These are phyloP conservation scores for Meiosimyza decipiens DNA, from an alignment of 2,888 invertebrate genomes.

Conservation along the genomic window DNA sequence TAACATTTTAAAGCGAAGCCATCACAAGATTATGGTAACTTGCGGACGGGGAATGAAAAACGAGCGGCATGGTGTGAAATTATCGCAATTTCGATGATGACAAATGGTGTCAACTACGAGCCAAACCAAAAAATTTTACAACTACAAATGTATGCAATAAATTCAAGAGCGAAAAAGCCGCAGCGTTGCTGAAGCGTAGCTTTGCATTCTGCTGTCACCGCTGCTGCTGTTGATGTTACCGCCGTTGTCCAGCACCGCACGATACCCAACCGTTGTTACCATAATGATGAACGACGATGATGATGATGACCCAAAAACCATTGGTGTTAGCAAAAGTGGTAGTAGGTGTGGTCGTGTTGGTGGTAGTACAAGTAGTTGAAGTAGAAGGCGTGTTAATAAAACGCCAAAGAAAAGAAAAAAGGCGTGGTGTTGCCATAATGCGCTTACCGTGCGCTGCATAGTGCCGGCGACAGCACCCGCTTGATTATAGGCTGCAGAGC, in stretches of 20 bases:
- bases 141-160: no score
- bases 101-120: no score
- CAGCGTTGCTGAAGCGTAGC: no score
- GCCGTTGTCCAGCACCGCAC: not conserved
- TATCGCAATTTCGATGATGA: no score
- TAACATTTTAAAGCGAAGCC: no score
- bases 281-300: not conserved
- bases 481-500: constrained; percentile 61
- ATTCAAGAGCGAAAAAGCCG: no score
- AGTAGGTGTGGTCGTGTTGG: constrained; percentile 22
- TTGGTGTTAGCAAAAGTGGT: constrained; percentile 27
- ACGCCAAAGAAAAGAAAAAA: no score
- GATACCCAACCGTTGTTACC: not conserved
- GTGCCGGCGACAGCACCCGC: constrained; percentile 46
- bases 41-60: no score
- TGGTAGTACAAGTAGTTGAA: not conserved
- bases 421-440: constrained; percentile 38
- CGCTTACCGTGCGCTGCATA: constrained; percentile 48
- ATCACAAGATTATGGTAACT: no score
- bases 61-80: no score
- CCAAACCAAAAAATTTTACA: no score
- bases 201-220: not conserved
- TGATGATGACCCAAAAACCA: constrained; percentile 1
- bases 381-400: no score
- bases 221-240: not conserved